Evolutionary conservation across 23 tunicate species (phyloP).

Genomic region (Oikopleura albicans): DNA sequence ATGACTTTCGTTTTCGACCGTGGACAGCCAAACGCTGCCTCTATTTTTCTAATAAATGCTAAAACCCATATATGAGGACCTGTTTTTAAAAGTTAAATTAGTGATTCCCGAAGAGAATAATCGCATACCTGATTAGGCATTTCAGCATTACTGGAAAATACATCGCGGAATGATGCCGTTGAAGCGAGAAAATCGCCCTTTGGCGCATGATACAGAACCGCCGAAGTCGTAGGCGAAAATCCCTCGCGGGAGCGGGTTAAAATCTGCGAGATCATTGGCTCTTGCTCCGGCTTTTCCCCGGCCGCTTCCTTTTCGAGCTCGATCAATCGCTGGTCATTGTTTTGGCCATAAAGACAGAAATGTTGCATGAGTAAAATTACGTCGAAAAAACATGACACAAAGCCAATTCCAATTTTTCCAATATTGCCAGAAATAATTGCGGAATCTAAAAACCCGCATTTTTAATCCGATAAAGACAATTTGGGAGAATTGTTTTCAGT

Average conservation of each 20-base stretch:
- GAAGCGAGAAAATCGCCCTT: slow-evolving; percentile 7
- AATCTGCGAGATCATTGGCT: not conserved
- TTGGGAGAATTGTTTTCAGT: too few relatives aligned
- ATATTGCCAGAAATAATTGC: not conserved
- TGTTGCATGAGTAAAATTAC: slow-evolving; percentile 1
- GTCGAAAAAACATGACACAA: slow-evolving; percentile 8
- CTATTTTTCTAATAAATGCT: too few relatives aligned
- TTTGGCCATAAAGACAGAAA: not conserved
- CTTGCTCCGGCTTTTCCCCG: not conserved
- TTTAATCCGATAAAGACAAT: too few relatives aligned
- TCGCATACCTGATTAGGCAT: not conserved
- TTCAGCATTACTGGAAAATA: not conserved
- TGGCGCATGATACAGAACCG: not conserved
- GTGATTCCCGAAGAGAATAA: too few relatives aligned
- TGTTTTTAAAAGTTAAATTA: too few relatives aligned
- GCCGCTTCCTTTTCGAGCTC: not conserved
- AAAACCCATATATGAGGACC: too few relatives aligned
- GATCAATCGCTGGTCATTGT: not conserved
- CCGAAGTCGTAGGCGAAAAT: slow-evolving; percentile 10
- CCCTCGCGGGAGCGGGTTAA: not conserved
- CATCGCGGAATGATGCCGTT: slow-evolving; percentile 4
- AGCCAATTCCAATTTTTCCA: slow-evolving; percentile 3
- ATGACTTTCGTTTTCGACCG: too few relatives aligned
- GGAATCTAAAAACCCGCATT: not conserved
- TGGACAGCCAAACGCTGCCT: too few relatives aligned